A percentile compares a stretch with the other conserved stretches of the same genome.
phyloP scores from a whole-genome alignment of 2,113 vertebrate species.

The Eolophus roseicapilla region DNA sequence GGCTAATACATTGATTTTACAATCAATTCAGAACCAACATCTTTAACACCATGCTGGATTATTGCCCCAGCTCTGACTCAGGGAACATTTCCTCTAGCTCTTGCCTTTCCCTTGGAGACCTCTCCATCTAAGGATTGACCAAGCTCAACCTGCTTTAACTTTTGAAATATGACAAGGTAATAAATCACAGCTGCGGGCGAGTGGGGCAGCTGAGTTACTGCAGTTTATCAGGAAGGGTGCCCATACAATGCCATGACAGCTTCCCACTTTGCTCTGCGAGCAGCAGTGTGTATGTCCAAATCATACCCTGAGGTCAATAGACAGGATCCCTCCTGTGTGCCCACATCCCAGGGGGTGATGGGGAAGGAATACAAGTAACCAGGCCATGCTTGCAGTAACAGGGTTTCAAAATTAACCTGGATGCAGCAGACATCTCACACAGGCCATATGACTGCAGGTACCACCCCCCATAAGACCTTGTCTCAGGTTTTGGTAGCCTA shows the following conservation, averaged over 20 bases:
- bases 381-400: neutral
- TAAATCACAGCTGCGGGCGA: neutral
- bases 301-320: fast-evolving
- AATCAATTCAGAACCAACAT: constrained; percentile 18
- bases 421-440: neutral
- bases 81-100: neutral
- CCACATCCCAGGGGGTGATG: fast-evolving
- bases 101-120: constrained; percentile 19
- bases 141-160: constrained; percentile 18
- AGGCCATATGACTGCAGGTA: fast-evolving
- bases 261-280: neutral
- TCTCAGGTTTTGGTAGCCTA: neutral
- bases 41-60: neutral
- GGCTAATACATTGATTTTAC: constrained; percentile 23
- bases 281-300: neutral
- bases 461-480: neutral
- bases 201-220: neutral
- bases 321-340: neutral
- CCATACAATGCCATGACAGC: neutral
- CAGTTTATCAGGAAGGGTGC: neutral
- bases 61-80: neutral
- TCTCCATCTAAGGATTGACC: neutral
- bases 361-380: neutral
- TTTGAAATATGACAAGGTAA: constrained; percentile 23
- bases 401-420: neutral